Percentiles rank a stretch among this genome's conserved stretches.
Conservation (phyloP, 2,113 vertebrate species). For the Triplophysa rosa region DNA sequence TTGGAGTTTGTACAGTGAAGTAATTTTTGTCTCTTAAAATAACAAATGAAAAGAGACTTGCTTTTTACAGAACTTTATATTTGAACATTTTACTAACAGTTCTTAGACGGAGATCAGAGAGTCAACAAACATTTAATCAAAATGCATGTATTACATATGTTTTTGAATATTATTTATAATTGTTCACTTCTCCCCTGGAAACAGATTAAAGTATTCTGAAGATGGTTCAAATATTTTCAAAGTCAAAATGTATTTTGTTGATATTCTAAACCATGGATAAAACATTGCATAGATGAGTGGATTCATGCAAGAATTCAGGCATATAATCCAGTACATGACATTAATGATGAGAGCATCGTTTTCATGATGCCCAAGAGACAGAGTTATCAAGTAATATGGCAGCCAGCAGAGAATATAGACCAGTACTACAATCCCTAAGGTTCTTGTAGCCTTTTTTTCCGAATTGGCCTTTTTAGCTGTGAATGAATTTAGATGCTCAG, state of each 20-base stretch:
- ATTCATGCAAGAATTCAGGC: conserved; percentile 44
- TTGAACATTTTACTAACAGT: too few species aligned
- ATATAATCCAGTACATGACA: conserved; percentile 20
- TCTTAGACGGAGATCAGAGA: too few species aligned
- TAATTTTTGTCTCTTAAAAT: too few species aligned
- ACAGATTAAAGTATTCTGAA: conserved; percentile 10
- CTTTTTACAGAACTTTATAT: too few species aligned
- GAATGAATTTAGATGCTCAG: neutral
- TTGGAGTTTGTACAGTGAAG: too few species aligned
- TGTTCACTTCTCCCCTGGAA: conserved; percentile 14
- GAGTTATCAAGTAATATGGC: conserved; percentile 28
- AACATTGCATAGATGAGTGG: conserved; percentile 48
- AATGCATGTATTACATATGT: too few species aligned
- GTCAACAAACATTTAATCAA: too few species aligned
- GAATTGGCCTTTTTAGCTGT: conserved; percentile 5
- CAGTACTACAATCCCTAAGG: conserved; percentile 29
- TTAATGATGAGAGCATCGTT: neutral
- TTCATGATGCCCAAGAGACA: conserved; percentile 7
- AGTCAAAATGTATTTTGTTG: conserved; percentile 41
- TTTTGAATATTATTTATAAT: too few species aligned
- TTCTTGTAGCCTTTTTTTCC: conserved; percentile 41
- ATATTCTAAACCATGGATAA: conserved; percentile 46
- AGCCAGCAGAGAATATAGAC: conserved; percentile 39
- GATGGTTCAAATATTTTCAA: conserved; percentile 29
- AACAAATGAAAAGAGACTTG: too few species aligned